Base-by-base conservation (phyloP, 2,888 invertebrate genomes). In the Amitus sp. region DNA sequence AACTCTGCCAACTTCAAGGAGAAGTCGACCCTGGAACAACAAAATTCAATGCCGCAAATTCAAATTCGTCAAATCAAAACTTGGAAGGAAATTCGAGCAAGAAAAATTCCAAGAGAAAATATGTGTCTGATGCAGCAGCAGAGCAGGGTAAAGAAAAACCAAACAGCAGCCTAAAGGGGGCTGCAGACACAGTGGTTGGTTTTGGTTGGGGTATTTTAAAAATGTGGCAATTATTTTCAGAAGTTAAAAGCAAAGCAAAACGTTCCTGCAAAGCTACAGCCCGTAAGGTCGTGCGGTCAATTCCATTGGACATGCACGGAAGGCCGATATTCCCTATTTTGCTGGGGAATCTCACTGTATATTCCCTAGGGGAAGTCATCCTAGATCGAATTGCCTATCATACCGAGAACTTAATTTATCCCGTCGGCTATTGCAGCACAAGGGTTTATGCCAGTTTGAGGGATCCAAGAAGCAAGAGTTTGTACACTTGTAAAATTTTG, bases 401-500 rank as follows among this genome's bases (percentile, higher is more conserved):
- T 74, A 87, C 87, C 3, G 87, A 89, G 64, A 87, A 90, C 69
- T 86, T 88, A 71, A 90, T 93, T 62, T 93, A 88, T 80, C 92
- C 93, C 0, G 89, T 90, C 7, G 93, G 91, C 1, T 93, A 88
- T 82, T 89, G 91, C 60, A 90, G 91, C 15, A 92, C 92, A 0
- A 84, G 92, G 69, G 85, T 89, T 6, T 93, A 90, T 80, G 90
- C 89, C 2, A 91, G 90, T 77, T 84, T 90, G 2, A 87, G 87
- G 71, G 89, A 90, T 75, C 89, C 90, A 2, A 86, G 87, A 39
- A 83, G 86, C 10, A 89, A 89, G 74, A 91, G 91, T 77, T 85
- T 91, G 4, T 93, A 91, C 71, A 93, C 92, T 0, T 93, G 93
- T 75, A 92, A 91, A 80, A 90, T 93, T 67, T 85, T 89, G n/a